phyloP scores from a whole-genome alignment of 2,888 invertebrate species.

The Darwinula stevensoni region DNA sequence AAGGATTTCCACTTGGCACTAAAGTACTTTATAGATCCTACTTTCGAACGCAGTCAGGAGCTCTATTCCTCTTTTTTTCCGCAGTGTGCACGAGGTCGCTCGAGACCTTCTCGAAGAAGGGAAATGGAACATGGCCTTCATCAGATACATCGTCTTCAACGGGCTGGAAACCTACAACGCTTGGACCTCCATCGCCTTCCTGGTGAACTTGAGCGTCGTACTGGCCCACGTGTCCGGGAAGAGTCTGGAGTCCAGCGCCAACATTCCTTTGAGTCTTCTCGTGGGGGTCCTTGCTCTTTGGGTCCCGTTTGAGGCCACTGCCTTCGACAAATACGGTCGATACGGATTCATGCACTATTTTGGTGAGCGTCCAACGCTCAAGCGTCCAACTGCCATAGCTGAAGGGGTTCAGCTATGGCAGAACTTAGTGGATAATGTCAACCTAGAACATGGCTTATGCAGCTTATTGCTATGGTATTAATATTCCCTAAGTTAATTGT shows the following conservation, averaged over 20 bases:
- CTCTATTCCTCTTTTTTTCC: neutral
- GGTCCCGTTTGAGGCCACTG: slow-evolving; percentile 6
- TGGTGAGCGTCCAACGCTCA: too few relatives aligned
- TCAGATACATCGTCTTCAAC: slow-evolving; percentile 8
- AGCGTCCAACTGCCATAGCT: too few relatives aligned
- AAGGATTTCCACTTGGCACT: too few relatives aligned
- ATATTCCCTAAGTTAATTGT: too few relatives aligned
- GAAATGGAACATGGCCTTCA: neutral
- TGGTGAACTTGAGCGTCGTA: slow-evolving; percentile 9
- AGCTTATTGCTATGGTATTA: too few relatives aligned
- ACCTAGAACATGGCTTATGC: too few relatives aligned
- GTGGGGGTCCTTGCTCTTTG: slow-evolving; percentile 4
- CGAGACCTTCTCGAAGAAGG: neutral
- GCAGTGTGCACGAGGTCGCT: slow-evolving; percentile 8
- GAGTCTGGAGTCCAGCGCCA: neutral
- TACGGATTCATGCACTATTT: slow-evolving; percentile 9
- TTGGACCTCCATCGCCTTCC: slow-evolving; percentile 9
- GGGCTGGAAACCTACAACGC: slow-evolving; percentile 9
- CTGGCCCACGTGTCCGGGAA: slow-evolving; percentile 6
- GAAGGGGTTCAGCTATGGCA: too few relatives aligned
- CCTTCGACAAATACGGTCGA: slow-evolving; percentile 9
- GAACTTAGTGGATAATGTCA: too few relatives aligned
- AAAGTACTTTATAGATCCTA: too few relatives aligned
- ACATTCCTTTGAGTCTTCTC: slow-evolving; percentile 5
- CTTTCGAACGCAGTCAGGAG: too few relatives aligned